Evolutionary conservation across 1,140 invertebrate genomes (phyloP), one percentile per base, ranked within the genome.

Genomic region (Mizuhopecten yessoensis): DNA sequence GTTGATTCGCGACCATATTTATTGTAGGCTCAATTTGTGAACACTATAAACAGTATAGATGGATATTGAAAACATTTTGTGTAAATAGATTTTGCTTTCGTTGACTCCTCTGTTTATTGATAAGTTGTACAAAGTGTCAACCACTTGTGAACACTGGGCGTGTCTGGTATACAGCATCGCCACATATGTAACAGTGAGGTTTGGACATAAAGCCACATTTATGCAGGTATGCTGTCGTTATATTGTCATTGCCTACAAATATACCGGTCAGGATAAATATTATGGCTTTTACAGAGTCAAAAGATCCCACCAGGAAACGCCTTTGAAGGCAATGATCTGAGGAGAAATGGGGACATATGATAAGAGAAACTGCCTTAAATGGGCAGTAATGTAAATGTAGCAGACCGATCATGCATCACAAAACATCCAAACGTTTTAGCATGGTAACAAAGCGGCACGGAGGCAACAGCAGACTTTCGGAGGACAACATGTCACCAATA

Each of bases 21-120:
- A 75, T 75, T 75, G 57, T 29, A 75, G n/a, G 57, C n/a, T 75
- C 57, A 75, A 75, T 75, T 75, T 75, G 57, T 75, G 57, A 75
- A 75, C 57, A 75, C 57, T 75, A 75, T 75, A 75, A 75, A 75
- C 57, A 75, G 57, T 29, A 29, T 75, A 75, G 57, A 75, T 75
- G 57, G 57, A 75, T 75, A 75, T 75, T 75, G 57, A 75, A 75
- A 75, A 75, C 23, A 29, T 75, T n/a, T n/a, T 29, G 57, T 29
- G 57, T 75, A 75, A 75, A 75, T 75, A 75, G 57, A 29, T 75
- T 75, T n/a, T 75, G 57, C 57, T 75, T 75, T 75, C 15, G 57
- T 75, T 29, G 20, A 29, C 23, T n/a, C 57, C n/a, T 75, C 57
- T 7, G n/a, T 75, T 75, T 75, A 75, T n/a, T 75, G 57, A 75